Conservation (phyloP, 2,113 vertebrate species). For the Narcine bancroftii region DNA sequence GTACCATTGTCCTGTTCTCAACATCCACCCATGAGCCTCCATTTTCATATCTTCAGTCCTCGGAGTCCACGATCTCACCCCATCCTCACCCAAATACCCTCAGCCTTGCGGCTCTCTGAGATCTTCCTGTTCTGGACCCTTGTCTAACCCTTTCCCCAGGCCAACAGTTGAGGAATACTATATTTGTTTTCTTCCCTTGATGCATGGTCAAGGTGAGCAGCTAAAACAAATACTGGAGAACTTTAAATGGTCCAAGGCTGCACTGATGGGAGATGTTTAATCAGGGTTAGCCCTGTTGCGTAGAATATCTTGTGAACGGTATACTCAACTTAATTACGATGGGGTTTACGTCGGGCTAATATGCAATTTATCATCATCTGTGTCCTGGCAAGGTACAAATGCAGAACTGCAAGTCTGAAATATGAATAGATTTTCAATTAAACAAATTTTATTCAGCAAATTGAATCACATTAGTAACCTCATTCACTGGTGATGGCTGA, state of each 20-base stretch:
- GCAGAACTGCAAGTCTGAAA: neutral
- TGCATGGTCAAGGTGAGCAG: neutral
- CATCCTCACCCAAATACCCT: too few relatives aligned
- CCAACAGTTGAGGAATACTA: too few relatives aligned
- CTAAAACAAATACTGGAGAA: neutral
- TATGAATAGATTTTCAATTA: slow-evolving; percentile 9
- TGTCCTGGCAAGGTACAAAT: neutral
- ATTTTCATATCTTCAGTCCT: too few relatives aligned
- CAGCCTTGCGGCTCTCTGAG: too few relatives aligned
- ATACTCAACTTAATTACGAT: slow-evolving; percentile 3
- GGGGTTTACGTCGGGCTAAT: neutral
- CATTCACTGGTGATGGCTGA: neutral
- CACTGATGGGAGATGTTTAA: neutral
- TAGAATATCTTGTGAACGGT: slow-evolving; percentile 8
- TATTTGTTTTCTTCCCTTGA: too few relatives aligned
- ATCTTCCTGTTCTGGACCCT: too few relatives aligned
- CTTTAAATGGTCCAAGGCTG: neutral
- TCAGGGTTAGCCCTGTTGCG: slow-evolving; percentile 20
- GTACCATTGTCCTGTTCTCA: too few relatives aligned
- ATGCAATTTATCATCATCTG: slow-evolving; percentile 10
- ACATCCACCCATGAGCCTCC: too few relatives aligned
- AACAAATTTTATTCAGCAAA: neutral
- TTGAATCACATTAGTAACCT: neutral
- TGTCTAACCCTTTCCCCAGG: too few relatives aligned
- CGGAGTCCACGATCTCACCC: too few relatives aligned